phyloP scores from a whole-genome alignment of 2,888 invertebrate genomes.

The Spisula subtruncata region DNA sequence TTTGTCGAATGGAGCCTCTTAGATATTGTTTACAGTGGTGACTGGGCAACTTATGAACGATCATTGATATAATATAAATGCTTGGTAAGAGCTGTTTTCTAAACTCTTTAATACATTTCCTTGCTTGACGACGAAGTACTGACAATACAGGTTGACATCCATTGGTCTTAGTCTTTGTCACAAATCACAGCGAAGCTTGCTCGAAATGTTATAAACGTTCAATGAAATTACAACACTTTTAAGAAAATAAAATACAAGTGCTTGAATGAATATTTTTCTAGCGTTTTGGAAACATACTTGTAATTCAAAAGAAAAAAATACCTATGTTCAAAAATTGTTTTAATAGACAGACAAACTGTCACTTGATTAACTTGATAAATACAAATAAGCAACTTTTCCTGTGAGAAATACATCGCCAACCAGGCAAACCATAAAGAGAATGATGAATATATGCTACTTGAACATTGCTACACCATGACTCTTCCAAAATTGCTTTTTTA shows the following conservation, averaged over 20 bases:
- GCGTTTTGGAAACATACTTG: not conserved
- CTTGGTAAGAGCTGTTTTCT: not conserved
- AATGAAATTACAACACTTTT: conserved; percentile 1
- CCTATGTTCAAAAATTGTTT: conserved; percentile 4
- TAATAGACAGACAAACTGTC: conserved; percentile 15
- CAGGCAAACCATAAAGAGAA: not conserved
- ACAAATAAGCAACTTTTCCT: conserved; percentile 32
- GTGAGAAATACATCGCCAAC: conserved; percentile 34
- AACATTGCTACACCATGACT: conserved; percentile 8
- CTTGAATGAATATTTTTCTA: conserved; percentile 12
- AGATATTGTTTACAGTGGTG: not conserved
- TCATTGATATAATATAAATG: not conserved
- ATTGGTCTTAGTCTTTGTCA: not conserved
- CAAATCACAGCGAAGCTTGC: not conserved
- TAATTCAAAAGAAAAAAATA: not conserved
- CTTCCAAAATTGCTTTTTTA: conserved; percentile 27
- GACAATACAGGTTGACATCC: not conserved
- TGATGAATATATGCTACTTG: conserved; percentile 31
- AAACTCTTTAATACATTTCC: not conserved
- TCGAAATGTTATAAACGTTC: not conserved
- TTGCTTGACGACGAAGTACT: not conserved
- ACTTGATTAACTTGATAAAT: conserved; percentile 10
- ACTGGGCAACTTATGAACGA: not conserved
- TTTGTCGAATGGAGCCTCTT: not conserved
- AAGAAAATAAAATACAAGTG: not conserved